Evolutionary conservation across 2,888 invertebrate species (phyloP), one percentile per base, ranked within the genome.

Genomic region (Nomada lathburiana): DNA sequence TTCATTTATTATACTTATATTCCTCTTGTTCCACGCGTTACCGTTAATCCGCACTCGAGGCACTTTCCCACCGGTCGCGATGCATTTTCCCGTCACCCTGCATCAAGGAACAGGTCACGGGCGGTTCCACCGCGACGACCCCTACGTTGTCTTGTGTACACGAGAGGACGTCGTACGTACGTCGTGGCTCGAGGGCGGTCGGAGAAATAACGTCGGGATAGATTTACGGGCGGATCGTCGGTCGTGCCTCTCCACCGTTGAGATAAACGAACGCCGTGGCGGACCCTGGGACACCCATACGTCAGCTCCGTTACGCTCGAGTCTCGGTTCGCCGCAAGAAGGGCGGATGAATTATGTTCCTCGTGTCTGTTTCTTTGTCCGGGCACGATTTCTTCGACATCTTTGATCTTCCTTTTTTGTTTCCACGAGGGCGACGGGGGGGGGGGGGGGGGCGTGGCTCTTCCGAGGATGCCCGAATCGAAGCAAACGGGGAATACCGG

Each of bases 171-270:
- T 36, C 36, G 36, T 7, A 36, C 13, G 57, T 36, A 36, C 64
- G 55, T 47, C 26, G 16, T 52, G 26, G 72, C 47, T 59, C 55
- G 16, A 62, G 59, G 68, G 36, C 36, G 47, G 36, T 36, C 64
- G 63, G 50, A 50, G 7, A 65, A 79, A 76, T 60, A 70, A 70
- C 60, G 53, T 70, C 59, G 70, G 69, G 76, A 65, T 65, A 64
- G 69, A 81, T 81, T 74, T 73, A 81, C 78, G 18, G 26, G 57
- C 44, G 23, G 13, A 23, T 4, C 20, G 53, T 23, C 53, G 18
- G 4, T 23, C 53, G 13, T 36, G 64, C 13, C 67, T 47, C 42
- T 36, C 65, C 52, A 42, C 36, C 7, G 10, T 13, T 23, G 23
- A 36, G 55, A 20, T 5, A 16, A 16, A 53, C 23, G 23, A 23